Base-by-base conservation (phyloP, 2,888 invertebrate genomes). In the Drosophila neotestacea region DNA sequence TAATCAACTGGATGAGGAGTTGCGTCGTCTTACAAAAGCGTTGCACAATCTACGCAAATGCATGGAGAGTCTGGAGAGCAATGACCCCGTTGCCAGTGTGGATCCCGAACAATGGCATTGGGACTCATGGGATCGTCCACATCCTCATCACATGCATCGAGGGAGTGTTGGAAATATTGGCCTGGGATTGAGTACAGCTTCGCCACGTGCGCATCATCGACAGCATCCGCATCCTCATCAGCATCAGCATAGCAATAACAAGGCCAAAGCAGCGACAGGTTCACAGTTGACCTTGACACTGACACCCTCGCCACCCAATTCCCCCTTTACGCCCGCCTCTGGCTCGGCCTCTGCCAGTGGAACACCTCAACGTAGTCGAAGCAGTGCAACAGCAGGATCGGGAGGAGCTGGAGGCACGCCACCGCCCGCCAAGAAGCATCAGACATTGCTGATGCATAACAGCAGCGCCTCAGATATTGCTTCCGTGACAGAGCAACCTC, bases 81-180 rank as follows among this genome's bases (percentile, higher is more conserved):
- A 41, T 16, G 72, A 60, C 4, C 51, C 52, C 7, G 16, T 61
- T 4, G 61, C 44, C 32, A 74, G 48, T 30, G 65, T 51, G 9
- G 89, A 88, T 42, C 79, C 91, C 11, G 92, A 92, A 4, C 91
- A 92, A 70, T 93, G 98, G 81, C 98, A 97, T 93, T 98, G 98
- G 98, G 98, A 98, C 93, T 98, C 97, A 6, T 98, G 97, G 97
- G 97, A 98, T 92, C 93, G 96, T 38, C 94, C 81, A 7, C 94
- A 77, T 94, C 34, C 77, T 5, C 73, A 73, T 63, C 90, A 90
- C 60, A 80, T 86, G 60, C 92, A 91, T 73, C 91, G 92, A 22
- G 91, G 91, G 6, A 92, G 91, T 71, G 78, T 91, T 44, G 91
- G 91, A 28, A 93, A 91, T 60, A 91, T 91, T 65, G 91, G 90